phyloP scores from a whole-genome alignment of 1,140 invertebrate species.

The Bombus terrestris region DNA sequence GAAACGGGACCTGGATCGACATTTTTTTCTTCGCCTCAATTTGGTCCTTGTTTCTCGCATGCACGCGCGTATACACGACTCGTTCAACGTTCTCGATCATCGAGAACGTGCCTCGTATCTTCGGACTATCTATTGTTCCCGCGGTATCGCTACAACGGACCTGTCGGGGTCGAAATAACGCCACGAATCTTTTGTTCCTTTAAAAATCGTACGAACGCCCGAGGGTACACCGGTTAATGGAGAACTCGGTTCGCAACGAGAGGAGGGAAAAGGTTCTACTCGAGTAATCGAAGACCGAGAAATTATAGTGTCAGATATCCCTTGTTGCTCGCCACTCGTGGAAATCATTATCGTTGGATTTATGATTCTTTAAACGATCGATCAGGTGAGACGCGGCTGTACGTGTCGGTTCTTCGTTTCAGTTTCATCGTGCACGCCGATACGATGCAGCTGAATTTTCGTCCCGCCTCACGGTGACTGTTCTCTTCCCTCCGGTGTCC shows the following conservation, averaged over 20 bases:
- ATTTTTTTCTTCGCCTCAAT: not conserved
- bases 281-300: conserved; percentile 52
- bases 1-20: not conserved
- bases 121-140: not conserved
- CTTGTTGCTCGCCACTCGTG: conserved; percentile 48
- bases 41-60: not conserved
- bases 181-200: conserved; percentile 20
- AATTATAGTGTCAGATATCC: conserved; percentile 51
- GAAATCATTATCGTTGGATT: conserved; percentile 52
- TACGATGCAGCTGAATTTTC: not conserved
- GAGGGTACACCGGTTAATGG: conserved; percentile 50
- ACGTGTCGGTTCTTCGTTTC: not conserved
- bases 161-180: not conserved
- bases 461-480: not conserved
- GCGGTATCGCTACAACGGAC: not conserved
- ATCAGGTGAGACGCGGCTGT: conserved; percentile 37
- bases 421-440: conserved; percentile 15
- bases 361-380: conserved; percentile 55
- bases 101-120: not conserved
- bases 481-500: not conserved
- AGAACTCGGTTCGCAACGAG: conserved; percentile 1
- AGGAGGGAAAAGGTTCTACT: conserved; percentile 3
- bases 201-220: conserved; percentile 21
- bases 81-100: not conserved
- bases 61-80: not conserved